phyloP scores from a whole-genome alignment of 2,888 invertebrate genomes.

The Dysmachus trigonus region DNA sequence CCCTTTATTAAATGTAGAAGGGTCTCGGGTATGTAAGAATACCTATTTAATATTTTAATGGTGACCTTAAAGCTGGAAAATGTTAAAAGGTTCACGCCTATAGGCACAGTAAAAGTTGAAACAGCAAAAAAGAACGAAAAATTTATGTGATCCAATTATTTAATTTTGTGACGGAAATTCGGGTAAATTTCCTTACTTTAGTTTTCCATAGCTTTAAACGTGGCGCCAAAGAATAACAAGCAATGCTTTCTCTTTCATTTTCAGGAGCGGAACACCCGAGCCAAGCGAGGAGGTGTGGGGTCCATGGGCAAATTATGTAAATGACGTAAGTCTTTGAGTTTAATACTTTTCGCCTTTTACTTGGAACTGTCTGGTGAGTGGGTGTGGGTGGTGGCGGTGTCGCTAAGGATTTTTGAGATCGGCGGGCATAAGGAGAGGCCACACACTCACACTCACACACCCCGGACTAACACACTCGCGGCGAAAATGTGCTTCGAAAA shows the following conservation, averaged over 20 bases:
- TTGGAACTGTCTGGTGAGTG: background rate
- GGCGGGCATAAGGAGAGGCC: background rate
- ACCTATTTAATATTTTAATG: background rate
- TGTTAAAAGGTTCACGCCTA: background rate
- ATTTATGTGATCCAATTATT: background rate
- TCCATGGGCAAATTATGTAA: background rate
- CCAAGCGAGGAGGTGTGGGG: background rate
- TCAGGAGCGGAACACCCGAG: background rate
- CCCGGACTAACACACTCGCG: background rate
- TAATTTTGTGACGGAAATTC: background rate
- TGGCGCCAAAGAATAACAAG: background rate
- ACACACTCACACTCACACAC: too few species aligned
- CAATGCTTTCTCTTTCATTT: background rate
- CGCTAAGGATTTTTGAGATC: background rate
- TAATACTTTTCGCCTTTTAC: background rate
- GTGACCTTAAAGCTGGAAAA: background rate
- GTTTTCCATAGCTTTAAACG: background rate
- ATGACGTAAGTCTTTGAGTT: background rate
- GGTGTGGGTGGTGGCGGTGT: background rate
- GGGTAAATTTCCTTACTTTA: background rate
- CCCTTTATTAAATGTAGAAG: too few species aligned
- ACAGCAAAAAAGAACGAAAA: background rate
- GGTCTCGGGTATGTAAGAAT: too few species aligned
- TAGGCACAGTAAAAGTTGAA: background rate
- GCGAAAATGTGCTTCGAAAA: background rate